Percentiles rank a stretch among this genome's conserved stretches.
These are phyloP conservation scores for Sympetrum striolatum DNA, from an alignment of 2,888 invertebrate species.

Conservation along the genomic window DNA sequence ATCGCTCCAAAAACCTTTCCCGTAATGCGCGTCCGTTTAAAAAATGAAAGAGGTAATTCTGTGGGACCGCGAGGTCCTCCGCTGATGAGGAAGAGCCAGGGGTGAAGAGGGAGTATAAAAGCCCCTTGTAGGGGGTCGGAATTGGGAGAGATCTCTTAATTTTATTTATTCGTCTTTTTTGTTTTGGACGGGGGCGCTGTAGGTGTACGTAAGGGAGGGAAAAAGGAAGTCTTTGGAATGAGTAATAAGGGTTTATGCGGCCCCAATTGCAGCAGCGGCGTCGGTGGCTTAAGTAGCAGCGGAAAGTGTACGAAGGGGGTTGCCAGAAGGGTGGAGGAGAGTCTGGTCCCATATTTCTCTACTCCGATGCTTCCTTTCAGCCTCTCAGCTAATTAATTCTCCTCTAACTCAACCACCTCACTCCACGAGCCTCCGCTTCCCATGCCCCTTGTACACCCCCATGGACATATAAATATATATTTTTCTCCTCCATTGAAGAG, in stretches of 20 bases:
- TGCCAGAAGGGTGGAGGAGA: neutral
- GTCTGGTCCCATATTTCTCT: neutral
- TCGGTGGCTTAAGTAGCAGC: neutral
- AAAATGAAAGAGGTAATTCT: neutral
- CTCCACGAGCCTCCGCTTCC: neutral
- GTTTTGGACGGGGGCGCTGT: neutral
- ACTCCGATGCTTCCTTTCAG: conserved; percentile 15
- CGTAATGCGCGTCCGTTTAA: neutral
- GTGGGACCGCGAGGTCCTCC: neutral
- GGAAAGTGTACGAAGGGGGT: neutral
- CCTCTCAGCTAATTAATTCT: conserved; percentile 25
- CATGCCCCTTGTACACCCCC: neutral
- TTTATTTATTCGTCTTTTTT: neutral
- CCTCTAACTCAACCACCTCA: neutral
- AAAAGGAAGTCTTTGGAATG: neutral
- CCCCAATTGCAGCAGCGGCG: neutral
- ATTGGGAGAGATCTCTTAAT: neutral
- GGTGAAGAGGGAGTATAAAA: neutral
- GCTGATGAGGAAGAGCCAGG: neutral
- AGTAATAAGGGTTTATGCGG: neutral
- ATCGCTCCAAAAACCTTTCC: neutral
- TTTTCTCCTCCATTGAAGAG: neutral
- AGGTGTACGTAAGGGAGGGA: neutral
- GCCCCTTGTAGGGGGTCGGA: neutral
- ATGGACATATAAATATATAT: neutral